Conservation (phyloP, 2,113 vertebrate species). For the Grallaria varia region DNA sequence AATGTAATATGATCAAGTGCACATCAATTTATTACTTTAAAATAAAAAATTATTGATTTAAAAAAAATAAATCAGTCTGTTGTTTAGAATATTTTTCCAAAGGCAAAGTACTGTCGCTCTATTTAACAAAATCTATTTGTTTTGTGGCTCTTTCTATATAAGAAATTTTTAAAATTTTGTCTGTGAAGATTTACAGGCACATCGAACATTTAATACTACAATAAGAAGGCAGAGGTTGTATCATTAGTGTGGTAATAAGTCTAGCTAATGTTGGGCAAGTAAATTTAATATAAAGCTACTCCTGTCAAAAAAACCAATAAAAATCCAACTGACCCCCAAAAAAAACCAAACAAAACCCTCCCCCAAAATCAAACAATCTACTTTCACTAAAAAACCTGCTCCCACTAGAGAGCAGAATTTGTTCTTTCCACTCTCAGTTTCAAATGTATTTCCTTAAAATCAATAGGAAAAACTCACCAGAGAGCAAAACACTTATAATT, state of each 20-base stretch:
- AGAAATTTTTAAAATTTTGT: not conserved
- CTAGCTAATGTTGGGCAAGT: not conserved
- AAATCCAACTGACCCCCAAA: too few relatives aligned
- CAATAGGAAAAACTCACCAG: not conserved
- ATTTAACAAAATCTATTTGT: not conserved
- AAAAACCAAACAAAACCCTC: accelerated
- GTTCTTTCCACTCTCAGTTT: not conserved
- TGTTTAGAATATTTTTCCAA: not conserved
- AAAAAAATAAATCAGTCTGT: not conserved
- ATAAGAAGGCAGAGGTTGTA: not conserved
- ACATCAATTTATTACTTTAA: not conserved
- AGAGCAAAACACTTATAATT: not conserved
- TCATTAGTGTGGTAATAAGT: not conserved
- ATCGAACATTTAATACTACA: not conserved
- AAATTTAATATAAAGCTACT: not conserved
- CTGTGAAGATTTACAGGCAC: not conserved
- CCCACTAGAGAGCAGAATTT: not conserved
- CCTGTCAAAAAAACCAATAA: not conserved
- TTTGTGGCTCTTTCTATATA: not conserved
- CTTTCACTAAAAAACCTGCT: not conserved
- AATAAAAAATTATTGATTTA: not conserved
- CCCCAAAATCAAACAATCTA: too few relatives aligned
- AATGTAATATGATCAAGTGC: not conserved
- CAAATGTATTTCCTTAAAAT: not conserved
- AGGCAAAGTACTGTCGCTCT: not conserved